A percentile compares a stretch with the other conserved stretches of the same genome.
These are phyloP conservation scores for Hylaeus volcanicus DNA, from an alignment of 1,140 invertebrate genomes.

Conservation along the genomic window DNA sequence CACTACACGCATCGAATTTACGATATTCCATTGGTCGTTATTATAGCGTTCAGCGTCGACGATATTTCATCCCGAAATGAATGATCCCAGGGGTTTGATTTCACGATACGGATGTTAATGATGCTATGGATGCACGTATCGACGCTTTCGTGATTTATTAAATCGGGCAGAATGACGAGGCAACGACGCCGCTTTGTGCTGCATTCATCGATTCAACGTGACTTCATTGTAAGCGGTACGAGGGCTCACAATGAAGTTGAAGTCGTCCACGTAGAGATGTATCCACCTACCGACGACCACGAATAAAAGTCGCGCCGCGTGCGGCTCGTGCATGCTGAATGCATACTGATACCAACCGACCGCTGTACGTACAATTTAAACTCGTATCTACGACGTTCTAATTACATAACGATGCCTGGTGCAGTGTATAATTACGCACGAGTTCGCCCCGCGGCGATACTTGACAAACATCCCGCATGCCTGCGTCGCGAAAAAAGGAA, in stretches of 20 bases:
- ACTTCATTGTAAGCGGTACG: conserved; percentile 39
- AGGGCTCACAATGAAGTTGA: conserved; percentile 5
- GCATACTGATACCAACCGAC: conserved; percentile 5
- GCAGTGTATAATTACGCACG: conserved; percentile 29
- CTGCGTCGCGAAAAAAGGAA: not conserved
- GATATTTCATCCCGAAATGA: not conserved
- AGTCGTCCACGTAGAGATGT: not conserved
- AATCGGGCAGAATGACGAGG: conserved; percentile 5
- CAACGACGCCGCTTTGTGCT: not conserved
- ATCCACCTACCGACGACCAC: conserved; percentile 3
- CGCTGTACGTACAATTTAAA: not conserved
- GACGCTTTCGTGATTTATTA: conserved; percentile 42
- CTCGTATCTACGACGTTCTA: conserved; percentile 29
- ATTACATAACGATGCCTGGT: conserved; percentile 30
- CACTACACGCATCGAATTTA: not conserved
- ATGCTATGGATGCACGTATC: conserved; percentile 14
- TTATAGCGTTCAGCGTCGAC: too few species aligned
- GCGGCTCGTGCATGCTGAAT: not conserved
- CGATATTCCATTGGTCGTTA: not conserved
- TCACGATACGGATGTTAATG: not conserved
- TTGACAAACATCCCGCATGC: conserved; percentile 29
- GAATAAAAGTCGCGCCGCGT: conserved; percentile 1
- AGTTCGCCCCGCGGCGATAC: conserved; percentile 1
- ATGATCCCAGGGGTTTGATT: not conserved
- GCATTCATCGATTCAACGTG: conserved; percentile 46